Evolutionary conservation across 2,797 vertebrate species (phyloP), one percentile per base, ranked within the genome.

Genomic region (Phylloscopus collybita): DNA sequence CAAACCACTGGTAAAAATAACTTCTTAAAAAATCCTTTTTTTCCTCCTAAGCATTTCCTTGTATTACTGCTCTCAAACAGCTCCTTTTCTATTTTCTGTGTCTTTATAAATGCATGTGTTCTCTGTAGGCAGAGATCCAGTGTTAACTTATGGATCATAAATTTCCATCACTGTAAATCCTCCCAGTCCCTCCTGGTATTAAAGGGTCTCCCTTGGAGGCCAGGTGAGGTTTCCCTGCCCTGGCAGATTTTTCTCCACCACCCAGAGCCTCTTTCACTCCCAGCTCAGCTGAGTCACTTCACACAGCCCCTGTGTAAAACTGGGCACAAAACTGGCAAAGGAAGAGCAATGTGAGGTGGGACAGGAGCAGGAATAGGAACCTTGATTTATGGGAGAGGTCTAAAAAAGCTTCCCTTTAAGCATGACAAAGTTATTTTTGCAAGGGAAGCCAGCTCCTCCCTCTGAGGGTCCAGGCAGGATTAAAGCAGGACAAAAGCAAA

Each of bases 21-120:
- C 1, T 17, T 27, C 26, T 4, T 0, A 2, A 60, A 61, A 69
- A 61, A 21, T 3, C 8, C 2, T 4, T 20, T 16, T 12, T 14
- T 6, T 34, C 22, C 8, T 10, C 36, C 19, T 45, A 45, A 38
- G 16, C 3, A 20, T 6, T 84, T 75, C 9, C 17, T 57, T 61
- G 4, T 11, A 16, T 47, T 36, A 10, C 7, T 72, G 6, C 25
- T 76, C 22, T n/a, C 17, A 56, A 40, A 21, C 8, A n/a, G 8
- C 18, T 76, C 18, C 14, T 57, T 30, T 76, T 66, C 8, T 65
- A 14, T 57, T 85, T 79, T 6, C 30, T 11, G 0, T 54, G 16
- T 20, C 6, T 18, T 75, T 69, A 45, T 38, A 74, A 72, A 26
- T 22, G 6, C 5, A 1, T 25, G 8, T 32, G 16, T 21, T 29